Percentiles rank a stretch among this genome's conserved stretches.
phyloP scores from a whole-genome alignment of 92 coral and sea anemone genomes.

The Diadumene lineata region DNA sequence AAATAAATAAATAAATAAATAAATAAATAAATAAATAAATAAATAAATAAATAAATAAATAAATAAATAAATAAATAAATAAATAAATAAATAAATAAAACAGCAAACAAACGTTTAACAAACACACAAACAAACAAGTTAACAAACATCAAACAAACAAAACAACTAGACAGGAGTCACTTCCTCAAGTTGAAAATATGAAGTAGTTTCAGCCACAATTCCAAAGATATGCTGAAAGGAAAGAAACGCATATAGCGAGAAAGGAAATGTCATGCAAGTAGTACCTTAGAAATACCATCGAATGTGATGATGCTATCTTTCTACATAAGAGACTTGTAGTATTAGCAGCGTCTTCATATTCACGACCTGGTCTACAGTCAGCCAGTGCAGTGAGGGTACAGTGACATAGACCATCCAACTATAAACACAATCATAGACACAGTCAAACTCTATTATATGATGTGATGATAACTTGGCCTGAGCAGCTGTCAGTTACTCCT shows the following conservation, averaged over 20 bases:
- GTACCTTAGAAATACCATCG: conserved; percentile 84
- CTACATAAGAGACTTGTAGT: conserved; percentile 82
- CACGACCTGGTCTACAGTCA: conserved; percentile 82
- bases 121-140: background rate
- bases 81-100: background rate
- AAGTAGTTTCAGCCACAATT: too few species aligned
- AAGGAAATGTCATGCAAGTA: too few species aligned
- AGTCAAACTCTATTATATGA: too few species aligned
- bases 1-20: too few species aligned
- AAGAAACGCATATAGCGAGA: too few species aligned
- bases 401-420: conserved; percentile 94
- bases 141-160: background rate
- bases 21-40: too few species aligned
- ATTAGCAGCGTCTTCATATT: conserved; percentile 86
- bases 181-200: too few species aligned
- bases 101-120: background rate
- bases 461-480: too few species aligned
- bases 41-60: too few species aligned
- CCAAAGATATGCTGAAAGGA: too few species aligned
- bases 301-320: conserved; percentile 88
- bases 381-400: conserved; percentile 78
- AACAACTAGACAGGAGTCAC: background rate
- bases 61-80: too few species aligned
- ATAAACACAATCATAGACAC: conserved; percentile 12
- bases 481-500: too few species aligned